Evolutionary conservation across 2,888 invertebrate genomes (phyloP).

Genomic region (Clostera curtula): DNA sequence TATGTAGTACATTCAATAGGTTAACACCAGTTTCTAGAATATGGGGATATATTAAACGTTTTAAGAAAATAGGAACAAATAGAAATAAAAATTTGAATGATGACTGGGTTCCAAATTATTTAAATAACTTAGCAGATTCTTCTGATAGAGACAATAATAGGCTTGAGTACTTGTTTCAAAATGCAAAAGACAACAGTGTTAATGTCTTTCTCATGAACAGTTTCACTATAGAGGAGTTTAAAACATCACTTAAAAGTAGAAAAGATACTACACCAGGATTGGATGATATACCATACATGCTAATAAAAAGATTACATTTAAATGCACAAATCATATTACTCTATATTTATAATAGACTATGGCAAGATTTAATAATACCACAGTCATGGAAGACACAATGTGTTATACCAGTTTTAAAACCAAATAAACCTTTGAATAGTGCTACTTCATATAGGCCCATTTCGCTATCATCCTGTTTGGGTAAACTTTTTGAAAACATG

Average conservation of each 20-base stretch:
- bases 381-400: neutral
- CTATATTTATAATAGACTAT: neutral
- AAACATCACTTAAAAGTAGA: neutral
- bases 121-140: neutral
- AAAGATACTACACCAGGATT: constrained; percentile 1
- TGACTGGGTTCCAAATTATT: neutral
- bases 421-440: constrained; percentile 1
- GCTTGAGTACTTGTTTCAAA: neutral
- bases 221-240: neutral
- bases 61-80: constrained; percentile 1
- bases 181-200: neutral
- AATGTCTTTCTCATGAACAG: neutral
- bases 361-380: neutral
- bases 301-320: constrained; percentile 2
- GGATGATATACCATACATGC: constrained; percentile 6
- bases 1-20: constrained; percentile 4
- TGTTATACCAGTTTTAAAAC: constrained; percentile 3
- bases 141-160: neutral
- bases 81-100: constrained; percentile 2
- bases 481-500: constrained; percentile 10
- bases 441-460: constrained; percentile 4
- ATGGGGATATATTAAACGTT: constrained; percentile 1
- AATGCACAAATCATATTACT: neutral
- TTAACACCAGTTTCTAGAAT: constrained; percentile 1
- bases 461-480: constrained; percentile 6